These are phyloP conservation scores for Trichonephila clavata DNA, from an alignment of 1,140 invertebrate genomes.

Conservation along the genomic window DNA sequence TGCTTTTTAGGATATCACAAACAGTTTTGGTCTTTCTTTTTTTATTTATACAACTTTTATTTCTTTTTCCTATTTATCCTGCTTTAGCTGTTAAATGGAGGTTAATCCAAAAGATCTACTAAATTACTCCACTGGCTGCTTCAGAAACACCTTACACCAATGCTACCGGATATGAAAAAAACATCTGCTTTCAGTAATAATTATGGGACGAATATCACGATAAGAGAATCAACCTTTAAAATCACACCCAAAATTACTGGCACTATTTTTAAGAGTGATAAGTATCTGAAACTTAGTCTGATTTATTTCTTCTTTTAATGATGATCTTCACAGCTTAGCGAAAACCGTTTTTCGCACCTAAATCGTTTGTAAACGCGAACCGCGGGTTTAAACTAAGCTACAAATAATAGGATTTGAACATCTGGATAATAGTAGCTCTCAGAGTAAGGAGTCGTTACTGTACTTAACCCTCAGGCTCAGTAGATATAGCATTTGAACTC, in stretches of 20 bases:
- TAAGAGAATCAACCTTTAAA: background rate
- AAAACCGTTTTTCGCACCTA: conserved; percentile 44
- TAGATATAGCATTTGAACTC: background rate
- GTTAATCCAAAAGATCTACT: too few species aligned
- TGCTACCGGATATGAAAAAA: too few species aligned
- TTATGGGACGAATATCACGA: background rate
- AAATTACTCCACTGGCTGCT: too few species aligned
- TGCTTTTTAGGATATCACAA: too few species aligned
- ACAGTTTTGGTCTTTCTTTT: too few species aligned
- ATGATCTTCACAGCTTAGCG: background rate
- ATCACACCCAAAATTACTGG: conserved; percentile 14
- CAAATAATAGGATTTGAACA: conserved; percentile 55
- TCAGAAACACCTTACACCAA: too few species aligned
- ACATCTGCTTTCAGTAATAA: too few species aligned
- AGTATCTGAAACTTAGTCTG: background rate
- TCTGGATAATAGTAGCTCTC: background rate
- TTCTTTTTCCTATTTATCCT: too few species aligned
- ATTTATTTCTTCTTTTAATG: conserved; percentile 42
- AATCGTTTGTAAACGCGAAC: background rate
- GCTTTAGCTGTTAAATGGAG: too few species aligned
- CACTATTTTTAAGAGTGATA: background rate
- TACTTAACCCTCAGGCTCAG: background rate
- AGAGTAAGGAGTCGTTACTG: background rate
- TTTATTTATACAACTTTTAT: too few species aligned
- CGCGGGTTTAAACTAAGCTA: background rate